phyloP scores from a whole-genome alignment of 2,888 invertebrate species.

The Caenorhabditis sp. region DNA sequence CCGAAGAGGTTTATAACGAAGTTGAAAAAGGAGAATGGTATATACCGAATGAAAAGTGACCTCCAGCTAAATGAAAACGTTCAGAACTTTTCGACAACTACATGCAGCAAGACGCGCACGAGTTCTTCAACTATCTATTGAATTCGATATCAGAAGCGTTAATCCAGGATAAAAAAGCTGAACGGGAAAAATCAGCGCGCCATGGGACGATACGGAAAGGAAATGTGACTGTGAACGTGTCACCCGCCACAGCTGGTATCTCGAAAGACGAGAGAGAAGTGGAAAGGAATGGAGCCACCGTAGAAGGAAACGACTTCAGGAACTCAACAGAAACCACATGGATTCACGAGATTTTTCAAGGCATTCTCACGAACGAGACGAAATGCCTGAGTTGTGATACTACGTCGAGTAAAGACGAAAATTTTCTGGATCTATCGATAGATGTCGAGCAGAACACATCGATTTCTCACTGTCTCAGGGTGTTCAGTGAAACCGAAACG shows the following conservation, averaged over 20 bases:
- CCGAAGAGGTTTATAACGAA: slow-evolving; percentile 99
- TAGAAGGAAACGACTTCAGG: slow-evolving; percentile 26
- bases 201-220: slow-evolving; percentile 69
- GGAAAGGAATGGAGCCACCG: neutral
- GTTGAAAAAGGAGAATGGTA: slow-evolving; percentile 97
- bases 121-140: slow-evolving; percentile 98
- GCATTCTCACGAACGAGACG: slow-evolving; percentile 98
- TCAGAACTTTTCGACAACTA: slow-evolving; percentile 99
- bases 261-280: slow-evolving; percentile 25
- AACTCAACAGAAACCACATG: slow-evolving; percentile 90
- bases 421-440: slow-evolving; percentile 98
- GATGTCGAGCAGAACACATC: slow-evolving; percentile 99
- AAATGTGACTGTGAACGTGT: slow-evolving; percentile 55
- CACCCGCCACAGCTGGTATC: slow-evolving; percentile 47
- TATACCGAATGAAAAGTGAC: slow-evolving; percentile 21
- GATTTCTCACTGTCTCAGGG: slow-evolving; percentile 97
- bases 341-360: slow-evolving; percentile 99
- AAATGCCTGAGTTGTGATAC: slow-evolving; percentile 99
- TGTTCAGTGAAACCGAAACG: slow-evolving; percentile 92
- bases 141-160: slow-evolving; percentile 99
- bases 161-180: slow-evolving; percentile 82
- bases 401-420: slow-evolving; percentile 99
- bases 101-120: slow-evolving; percentile 98
- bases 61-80: neutral
- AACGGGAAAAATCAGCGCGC: slow-evolving; percentile 56